Evolutionary conservation across 2,797 vertebrate species (phyloP), one percentile per base, ranked within the genome.

Genomic region (Anabacerthia variegaticeps): DNA sequence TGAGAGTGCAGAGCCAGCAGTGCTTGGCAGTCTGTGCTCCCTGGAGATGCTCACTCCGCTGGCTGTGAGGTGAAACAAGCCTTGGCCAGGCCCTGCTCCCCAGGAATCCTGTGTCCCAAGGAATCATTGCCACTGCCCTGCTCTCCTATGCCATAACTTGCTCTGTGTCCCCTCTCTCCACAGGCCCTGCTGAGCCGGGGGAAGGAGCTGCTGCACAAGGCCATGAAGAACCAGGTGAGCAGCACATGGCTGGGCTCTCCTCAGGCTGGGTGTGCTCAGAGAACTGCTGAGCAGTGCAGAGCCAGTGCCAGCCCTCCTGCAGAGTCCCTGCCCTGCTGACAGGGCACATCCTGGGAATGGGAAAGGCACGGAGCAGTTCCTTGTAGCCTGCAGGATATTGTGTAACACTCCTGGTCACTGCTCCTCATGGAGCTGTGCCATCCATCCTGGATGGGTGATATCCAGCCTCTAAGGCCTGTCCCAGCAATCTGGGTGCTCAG

Each of bases 191-290:
- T 98, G 89, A 99, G 99, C 95, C 98, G 98, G 68, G 99, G 99
- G 14, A 99, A 98, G 95, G 98, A 98, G n/a, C 96, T 99, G 37
- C 97, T 99, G 69, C 98, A 98, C 97, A 99, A 98, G 97, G 99
- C 98, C 78, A 98, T 99, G 76, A 97, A 97, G 93, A 99, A 98
- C 84, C 98, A 98, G 92, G 99, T 99, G 93, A 98, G 98, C 97
- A 79, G 66, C 11, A 1, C 7, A 23, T 36, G 59, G 63, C 14
- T 3, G 12, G 34, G 51, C 39, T 73, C 66, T 81, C 37, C 21
- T 73, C 15, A 37, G 56, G 52, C 75, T 58, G 79, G 63, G 23
- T 34, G 22, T 14, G 54, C 49, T 78, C 69, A 24, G 11, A 68
- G 79, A 15, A 51, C 43, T 92, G 87, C 93, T 94, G 93, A 95